Evolutionary conservation across 2,113 vertebrate species (phyloP), one percentile per base, ranked within the genome.

Genomic region (Hiodon tergisus): DNA sequence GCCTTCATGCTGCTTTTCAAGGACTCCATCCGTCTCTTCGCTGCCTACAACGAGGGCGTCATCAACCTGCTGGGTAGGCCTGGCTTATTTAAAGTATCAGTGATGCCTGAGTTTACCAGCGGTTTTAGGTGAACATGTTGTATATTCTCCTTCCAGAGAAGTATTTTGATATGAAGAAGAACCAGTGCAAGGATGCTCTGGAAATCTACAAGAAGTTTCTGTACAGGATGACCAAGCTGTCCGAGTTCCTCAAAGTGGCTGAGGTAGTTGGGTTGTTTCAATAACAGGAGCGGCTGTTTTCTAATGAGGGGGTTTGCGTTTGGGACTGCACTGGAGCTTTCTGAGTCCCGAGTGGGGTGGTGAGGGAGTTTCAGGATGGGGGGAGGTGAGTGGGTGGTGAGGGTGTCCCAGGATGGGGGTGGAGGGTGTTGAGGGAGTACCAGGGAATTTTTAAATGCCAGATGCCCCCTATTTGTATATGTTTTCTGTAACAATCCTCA

Each of bases 81-180:
- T 54, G 31, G 31, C 31, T 31, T 46, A 48, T 17, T 47, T 48
- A 47, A 66, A 66, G 46, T 47, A 47, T 66, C 8, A 66, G 48
- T 66, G 63, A 66, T 31, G 31, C 46, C 48, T 2, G 46, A 66
- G 63, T 13, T 1, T 11, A 48, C 48, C 63, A 11, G 16, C 17
- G 31, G 9, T 48, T 46, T 48, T 17, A 66, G 63, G 63, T 10
- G n/a, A 47, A 66, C 63, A 48, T 11, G 63, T 31, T 65, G 16
- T 31, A 31, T 31, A 31, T 79, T 16, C 63, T 50, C 73, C 84
- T 79, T 75, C 6, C 86, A 96, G 96, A 98, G 90, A 98, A 98
- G 90, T 98, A 98, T 83, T 98, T 98, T 77, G 96, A 97, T 87
- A 98, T 98, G 96, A 98, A 97, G 91, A 98, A 98, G 92, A 96